Evolutionary conservation across 2,888 invertebrate species (phyloP), one percentile per base, ranked within the genome.

Genomic region (Cyclophora punctaria): DNA sequence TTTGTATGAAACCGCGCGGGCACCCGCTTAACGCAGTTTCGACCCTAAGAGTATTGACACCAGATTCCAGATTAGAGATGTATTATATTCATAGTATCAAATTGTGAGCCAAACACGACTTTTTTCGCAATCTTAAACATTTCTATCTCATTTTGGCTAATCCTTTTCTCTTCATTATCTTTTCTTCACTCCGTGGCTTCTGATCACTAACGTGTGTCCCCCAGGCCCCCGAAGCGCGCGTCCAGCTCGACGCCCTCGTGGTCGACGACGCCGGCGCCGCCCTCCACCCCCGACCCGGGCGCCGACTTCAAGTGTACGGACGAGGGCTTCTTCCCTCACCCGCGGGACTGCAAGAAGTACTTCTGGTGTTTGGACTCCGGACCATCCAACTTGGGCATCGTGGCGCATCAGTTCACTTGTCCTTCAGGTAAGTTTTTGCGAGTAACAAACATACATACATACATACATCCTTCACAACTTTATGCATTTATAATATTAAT

Each of bases 291-390:
- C 0, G 96, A 96, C 78, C 94, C 95, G 4, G 96, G 95, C 62
- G 91, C 94, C 94, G 96, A 95, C 72, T 97, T 97, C 80, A 95
- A 95, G 74, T 97, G 97, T 75, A 94, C 93, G 65, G 97, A 97
- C 59, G 97, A 97, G 87, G 97, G 97, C 3, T 97, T 97, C 89
- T 97, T 93, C 85, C 93, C 93, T 7, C 96, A 97, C 83, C 97
- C 97, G 0, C 91, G 95, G 43, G 97, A 97, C 78, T 97, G 97
- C 80, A 96, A 96, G 77, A 97, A 97, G 75, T 97, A 97, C 73
- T 97, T 95, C 85, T 97, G 97, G 97, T 97, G 97, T 73, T 85
- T 97, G 58, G 96, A 96, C 73, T 95, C 94, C 65, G 96, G 96
- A 3, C 94, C 96, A 0, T 95, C 96, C 0, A 95, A 96, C 68